phyloP scores from a whole-genome alignment of 1,140 invertebrate species.

The Calephelis nemesis region DNA sequence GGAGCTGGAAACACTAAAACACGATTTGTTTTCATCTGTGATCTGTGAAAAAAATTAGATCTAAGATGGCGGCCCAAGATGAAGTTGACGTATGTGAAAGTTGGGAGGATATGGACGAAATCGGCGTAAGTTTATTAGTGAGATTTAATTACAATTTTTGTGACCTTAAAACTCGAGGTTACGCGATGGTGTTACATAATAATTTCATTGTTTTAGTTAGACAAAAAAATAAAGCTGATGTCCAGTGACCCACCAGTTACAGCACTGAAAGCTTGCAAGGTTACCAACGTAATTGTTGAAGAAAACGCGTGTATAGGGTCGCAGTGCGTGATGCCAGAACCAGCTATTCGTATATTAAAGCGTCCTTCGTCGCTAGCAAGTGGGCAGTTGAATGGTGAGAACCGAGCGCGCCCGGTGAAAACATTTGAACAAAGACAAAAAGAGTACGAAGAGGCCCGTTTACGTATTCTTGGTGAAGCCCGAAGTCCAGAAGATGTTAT shows the following conservation, averaged over 20 bases:
- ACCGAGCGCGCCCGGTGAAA: conserved; percentile 85
- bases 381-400: conserved; percentile 81
- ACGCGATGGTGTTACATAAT: conserved; percentile 32
- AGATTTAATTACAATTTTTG: conserved; percentile 34
- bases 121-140: conserved; percentile 69
- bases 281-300: conserved; percentile 71
- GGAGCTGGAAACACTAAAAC: conserved; percentile 19
- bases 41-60: conserved; percentile 28
- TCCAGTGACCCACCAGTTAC: conserved; percentile 61
- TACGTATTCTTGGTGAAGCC: conserved; percentile 90
- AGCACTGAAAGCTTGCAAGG: conserved; percentile 70
- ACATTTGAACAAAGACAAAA: conserved; percentile 92
- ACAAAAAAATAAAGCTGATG: conserved; percentile 72
- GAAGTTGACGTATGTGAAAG: conserved; percentile 83
- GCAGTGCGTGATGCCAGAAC: conserved; percentile 81
- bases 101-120: conserved; percentile 92
- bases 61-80: conserved; percentile 78
- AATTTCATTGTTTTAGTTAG: conserved; percentile 63
- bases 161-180: conserved; percentile 24
- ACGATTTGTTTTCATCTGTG: neutral
- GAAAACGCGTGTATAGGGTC: conserved; percentile 76
- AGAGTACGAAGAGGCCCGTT: conserved; percentile 91
- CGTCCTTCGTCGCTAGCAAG: conserved; percentile 80
- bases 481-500: conserved; percentile 86
- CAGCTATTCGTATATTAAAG: conserved; percentile 91